Evolutionary conservation across 2,888 invertebrate genomes (phyloP), one percentile per base, ranked within the genome.

Genomic region (Macrophya alboannulata): DNA sequence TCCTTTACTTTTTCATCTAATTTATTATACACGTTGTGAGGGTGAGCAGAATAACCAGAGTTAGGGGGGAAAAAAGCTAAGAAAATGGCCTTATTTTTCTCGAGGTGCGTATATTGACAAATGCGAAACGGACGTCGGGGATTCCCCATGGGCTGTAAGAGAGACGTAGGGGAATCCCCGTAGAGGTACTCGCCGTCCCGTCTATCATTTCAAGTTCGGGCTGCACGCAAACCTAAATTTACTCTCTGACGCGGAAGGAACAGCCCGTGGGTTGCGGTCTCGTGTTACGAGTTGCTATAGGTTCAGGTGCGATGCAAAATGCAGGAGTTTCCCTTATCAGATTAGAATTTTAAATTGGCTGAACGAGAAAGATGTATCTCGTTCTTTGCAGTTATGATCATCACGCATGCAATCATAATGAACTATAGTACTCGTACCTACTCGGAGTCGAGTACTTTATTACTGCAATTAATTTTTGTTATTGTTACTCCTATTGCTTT

Each of bases 141-240:
- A 12, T 74, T 74, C 74, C 74, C 74, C 74, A 45, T 48, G 74
- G 74, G 45, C 12, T 74, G 45, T 25, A 74, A 74, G 74, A 17
- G 31, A 74, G 21, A 43, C 74, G 45, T 45, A 43, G 25, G 74
- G 74, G 25, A 21, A 74, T 74, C 43, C 74, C 74, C 43, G 71
- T 74, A 48, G 74, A 48, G 12, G 37, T 68, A 68, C 15, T 51
- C 77, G 17, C 55, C 37, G 77, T 55, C 55, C 37, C 25, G 21
- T 77, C 37, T 31, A 77, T 51, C 55, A 51, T 51, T 77, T 55
- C 77, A 31, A 55, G 17, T 77, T 77, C 31, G 55, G 76, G 55
- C 48, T 77, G n/a, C 51, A 55, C 51, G 51, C 51, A 21, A 77
- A 17, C 55, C 76, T 77, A 37, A 77, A 77, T 77, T 55, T 77